Evolutionary conservation across 2,797 vertebrate genomes (phyloP), one percentile per base, ranked within the genome.

Genomic region (Molossus molossus): DNA sequence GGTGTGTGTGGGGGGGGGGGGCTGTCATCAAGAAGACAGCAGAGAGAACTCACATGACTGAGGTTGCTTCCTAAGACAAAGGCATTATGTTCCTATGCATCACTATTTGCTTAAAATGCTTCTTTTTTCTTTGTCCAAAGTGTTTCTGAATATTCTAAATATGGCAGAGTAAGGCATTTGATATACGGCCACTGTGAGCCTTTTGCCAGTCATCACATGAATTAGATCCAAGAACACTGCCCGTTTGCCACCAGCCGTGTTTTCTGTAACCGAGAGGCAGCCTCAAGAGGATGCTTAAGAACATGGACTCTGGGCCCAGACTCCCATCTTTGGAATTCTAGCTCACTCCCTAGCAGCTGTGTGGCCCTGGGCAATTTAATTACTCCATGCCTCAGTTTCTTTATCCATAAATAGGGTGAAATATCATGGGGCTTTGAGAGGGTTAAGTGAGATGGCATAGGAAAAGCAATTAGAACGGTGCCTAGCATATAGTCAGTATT

Each of bases 11-110:
- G 11, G 25, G 55, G 25, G 18, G 1, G 20, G 6, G 8, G 6
- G 9, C 0, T 3, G 17, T 67, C 64, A 33, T 37, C 0, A 1
- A 17, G 9, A 60, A 12, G 62, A 1, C 1, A 64, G 10, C 12
- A 5, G 23, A 57, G 4, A 76, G 3, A 5, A 11, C 1, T 1
- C 21, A 4, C 1, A 12, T 53, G 53, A 40, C 3, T 79, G 48
- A 86, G 50, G 25, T 21, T 11, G 1, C 12, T 50, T 64, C 57
- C 4, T 72, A 72, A n/a, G 23, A 88, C 23, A 87, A 87, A 62
- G 14, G 60, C 4, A 1, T 27, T 25, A 40, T 14, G 14, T 0
- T 20, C 20, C 75, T 79, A 37, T 27, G 11, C 4, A 83, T 58
- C 6, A 6, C 7, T 70, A 72, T 55, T 65, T 94, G 40, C 67